Evolutionary conservation across 2,888 invertebrate species (phyloP), one percentile per base, ranked within the genome.

Genomic region (Abrostola triplasia): DNA sequence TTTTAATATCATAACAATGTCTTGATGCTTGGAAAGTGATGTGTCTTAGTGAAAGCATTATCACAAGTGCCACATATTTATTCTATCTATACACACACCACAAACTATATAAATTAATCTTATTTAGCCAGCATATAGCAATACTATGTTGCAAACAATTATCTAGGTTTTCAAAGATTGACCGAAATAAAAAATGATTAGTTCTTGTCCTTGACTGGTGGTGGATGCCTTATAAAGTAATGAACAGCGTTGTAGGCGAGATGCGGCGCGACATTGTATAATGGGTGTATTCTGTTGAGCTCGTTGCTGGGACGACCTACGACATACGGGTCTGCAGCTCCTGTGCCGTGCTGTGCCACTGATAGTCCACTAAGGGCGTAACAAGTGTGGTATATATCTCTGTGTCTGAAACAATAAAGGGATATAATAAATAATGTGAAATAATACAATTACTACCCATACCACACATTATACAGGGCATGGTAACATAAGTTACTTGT

Each of bases 301-400:
- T 97, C 96, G 91, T 98, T 98, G 63, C 92, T 91, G 5, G 95
- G 92, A 60, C 95, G 90, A 7, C 98, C 98, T 37, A 97, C 92
- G 52, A 97, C 90, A 66, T 94, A 90, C 0, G 95, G 93, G 63
- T 95, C 91, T 12, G 90, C 88, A 6, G 86, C 85, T 6, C 93
- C 92, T 5, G 90, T 91, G 49, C 94, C 94, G 88, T 98, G 97
- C 88, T 99, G 99, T 2, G 99, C 98, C 65, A 99, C 96, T 12
- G 99, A 98, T 51, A 99, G 95, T 5, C 99, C 99, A 91, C 99
- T 98, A 52, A 99, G 93, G 0, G 98, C 97, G 87, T 99, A 99
- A 91, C 99, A 99, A 0, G 99, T 99, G 91, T 99, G 99, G 90
- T 99, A 99, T 74, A 98, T 96, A 94, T 99, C 99, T 79, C 97